phyloP scores from a whole-genome alignment of 2,113 vertebrate genomes.

The Genyomyrus donnyi region DNA sequence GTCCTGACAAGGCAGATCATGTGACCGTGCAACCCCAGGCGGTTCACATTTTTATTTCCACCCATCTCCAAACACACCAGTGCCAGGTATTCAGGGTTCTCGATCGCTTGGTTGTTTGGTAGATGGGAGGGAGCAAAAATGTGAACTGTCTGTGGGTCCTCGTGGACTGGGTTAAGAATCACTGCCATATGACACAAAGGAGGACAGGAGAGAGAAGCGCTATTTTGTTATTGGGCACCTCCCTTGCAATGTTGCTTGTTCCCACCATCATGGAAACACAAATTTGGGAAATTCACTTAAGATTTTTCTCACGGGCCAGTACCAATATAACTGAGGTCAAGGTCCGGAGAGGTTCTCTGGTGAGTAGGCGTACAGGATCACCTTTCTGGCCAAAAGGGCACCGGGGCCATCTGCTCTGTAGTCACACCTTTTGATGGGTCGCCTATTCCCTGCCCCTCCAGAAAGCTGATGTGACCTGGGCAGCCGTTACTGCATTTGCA shows the following conservation, averaged over 20 bases:
- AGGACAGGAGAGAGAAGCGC: background rate
- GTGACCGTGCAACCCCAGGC: background rate
- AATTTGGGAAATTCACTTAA: background rate
- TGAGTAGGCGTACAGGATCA: background rate
- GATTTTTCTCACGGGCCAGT: background rate
- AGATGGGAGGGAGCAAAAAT: background rate
- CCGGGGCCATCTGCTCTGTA: background rate
- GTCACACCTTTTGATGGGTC: background rate
- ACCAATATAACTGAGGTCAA: background rate
- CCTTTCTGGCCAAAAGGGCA: background rate
- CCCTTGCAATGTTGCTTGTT: background rate
- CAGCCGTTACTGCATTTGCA: background rate
- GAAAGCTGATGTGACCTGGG: background rate
- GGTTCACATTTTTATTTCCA: background rate
- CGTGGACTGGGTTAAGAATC: background rate
- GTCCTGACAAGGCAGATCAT: background rate
- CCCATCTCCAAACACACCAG: background rate
- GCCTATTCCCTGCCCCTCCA: background rate
- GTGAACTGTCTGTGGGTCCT: background rate
- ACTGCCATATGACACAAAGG: background rate
- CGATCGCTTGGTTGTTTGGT: background rate
- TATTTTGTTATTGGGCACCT: background rate
- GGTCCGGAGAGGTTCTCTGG: background rate
- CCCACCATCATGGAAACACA: background rate
- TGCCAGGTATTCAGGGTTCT: background rate